Evolutionary conservation across 2,797 vertebrate genomes (phyloP), one percentile per base, ranked within the genome.

Genomic region (Paedocypris micromegethes): DNA sequence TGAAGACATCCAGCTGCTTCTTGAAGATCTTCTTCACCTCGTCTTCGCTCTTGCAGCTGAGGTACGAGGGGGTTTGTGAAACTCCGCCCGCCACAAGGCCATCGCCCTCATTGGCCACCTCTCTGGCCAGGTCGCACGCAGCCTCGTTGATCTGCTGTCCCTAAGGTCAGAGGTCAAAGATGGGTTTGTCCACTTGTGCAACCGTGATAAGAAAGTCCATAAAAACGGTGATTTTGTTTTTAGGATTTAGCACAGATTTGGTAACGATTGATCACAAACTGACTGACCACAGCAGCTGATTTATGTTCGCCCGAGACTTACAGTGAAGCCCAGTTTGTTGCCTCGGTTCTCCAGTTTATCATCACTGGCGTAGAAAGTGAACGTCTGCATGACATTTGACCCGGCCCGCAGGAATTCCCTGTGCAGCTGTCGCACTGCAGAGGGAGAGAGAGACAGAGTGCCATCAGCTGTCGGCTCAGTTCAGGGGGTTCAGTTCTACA

Each of bases 261-360:
- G 23, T 23, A 23, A 23, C 23, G 23, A 23, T 23, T 23, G 23
- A 23, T 23, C 23, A 23, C 23, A 23, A 23, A 23, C 23, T 23
- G 23, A 23, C 23, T 23, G 23, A 23, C 23, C 23, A 23, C 23
- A 23, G 23, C 23, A 23, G 23, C 23, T 23, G 23, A 23, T 4
- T 5, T 43, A 4, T 6, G n/a, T 4, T 9, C 7, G 48, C 3
- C 40, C 70, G 83, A 79, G 41, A 77, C 87, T 87, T 78, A 91
- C 90, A 0, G 83, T 86, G 81, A 84, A 87, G 56, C 56, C 80
- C 72, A 92, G 91, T 0, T 87, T 88, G 81, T 97, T 87, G 46
- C 96, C 96, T 7, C 96, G 87, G 88, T 98, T 98, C 83, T 92
- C 91, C 80, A 98, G 89, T 75, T 98, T 98, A 74, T 98, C 96